These are phyloP conservation scores for Brachycybe producta DNA, from an alignment of 2,888 invertebrate species.

Conservation along the genomic window DNA sequence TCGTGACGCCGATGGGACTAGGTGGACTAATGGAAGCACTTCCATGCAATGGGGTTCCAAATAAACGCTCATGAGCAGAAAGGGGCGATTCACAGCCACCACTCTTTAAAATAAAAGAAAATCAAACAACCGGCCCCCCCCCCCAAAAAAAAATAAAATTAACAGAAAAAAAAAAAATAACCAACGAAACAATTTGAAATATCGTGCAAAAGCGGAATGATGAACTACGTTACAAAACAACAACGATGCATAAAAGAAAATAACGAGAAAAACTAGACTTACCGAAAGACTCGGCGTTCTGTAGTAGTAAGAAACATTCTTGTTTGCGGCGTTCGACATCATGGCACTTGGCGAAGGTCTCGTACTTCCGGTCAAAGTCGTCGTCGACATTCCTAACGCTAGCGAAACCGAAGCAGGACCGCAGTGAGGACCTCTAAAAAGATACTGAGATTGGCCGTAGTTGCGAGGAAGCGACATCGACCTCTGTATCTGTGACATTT, in stretches of 20 bases:
- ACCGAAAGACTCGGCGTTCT: constrained; percentile 21
- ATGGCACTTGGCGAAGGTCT: constrained; percentile 16
- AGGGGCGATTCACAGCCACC: constrained; percentile 8
- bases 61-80: constrained; percentile 29
- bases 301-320: constrained; percentile 20
- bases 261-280: constrained; percentile 1
- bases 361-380: constrained; percentile 12
- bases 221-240: background rate
- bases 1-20: constrained; percentile 53
- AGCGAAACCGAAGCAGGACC: constrained; percentile 1
- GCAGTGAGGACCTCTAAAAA: constrained; percentile 9
- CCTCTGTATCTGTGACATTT: constrained; percentile 32
- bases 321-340: constrained; percentile 13
- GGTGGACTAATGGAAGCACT: constrained; percentile 46
- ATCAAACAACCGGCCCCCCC: constrained; percentile 3
- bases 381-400: background rate
- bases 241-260: background rate
- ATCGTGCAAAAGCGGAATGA: background rate
- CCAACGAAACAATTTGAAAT: constrained; percentile 2
- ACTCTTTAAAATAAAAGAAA: too few relatives aligned
- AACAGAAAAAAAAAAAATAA: constrained; percentile 16
- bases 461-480: constrained; percentile 38
- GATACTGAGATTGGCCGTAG: constrained; percentile 26
- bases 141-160: constrained; percentile 9
- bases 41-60: too few relatives aligned